Conservation (phyloP, 2,888 invertebrate species). For the Dendrolimus pini region DNA sequence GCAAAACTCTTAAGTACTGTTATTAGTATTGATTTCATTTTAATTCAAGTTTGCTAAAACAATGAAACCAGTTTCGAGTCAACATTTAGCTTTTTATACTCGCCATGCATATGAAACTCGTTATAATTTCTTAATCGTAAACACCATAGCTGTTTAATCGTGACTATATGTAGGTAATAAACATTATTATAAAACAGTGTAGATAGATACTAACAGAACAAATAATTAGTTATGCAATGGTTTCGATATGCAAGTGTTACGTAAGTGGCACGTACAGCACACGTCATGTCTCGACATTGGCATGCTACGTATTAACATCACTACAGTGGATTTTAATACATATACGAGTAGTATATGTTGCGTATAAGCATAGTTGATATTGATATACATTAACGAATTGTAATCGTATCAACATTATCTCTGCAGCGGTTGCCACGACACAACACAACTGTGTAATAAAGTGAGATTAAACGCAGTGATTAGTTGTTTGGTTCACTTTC, state of each 20-base stretch:
- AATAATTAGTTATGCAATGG: slow-evolving; percentile 15
- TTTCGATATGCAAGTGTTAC: slow-evolving; percentile 17
- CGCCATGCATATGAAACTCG: neutral
- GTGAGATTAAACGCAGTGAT: neutral
- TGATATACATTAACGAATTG: neutral
- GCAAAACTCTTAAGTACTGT: too few relatives aligned
- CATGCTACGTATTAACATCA: neutral
- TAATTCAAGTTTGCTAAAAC: too few relatives aligned
- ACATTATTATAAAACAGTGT: neutral
- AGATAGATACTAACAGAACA: neutral
- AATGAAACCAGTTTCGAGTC: too few relatives aligned
- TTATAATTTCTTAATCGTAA: neutral
- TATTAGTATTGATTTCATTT: too few relatives aligned
- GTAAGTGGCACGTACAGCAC: slow-evolving; percentile 20
- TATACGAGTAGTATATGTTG: neutral
- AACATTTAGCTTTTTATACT: too few relatives aligned
- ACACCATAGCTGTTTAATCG: neutral
- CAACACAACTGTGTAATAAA: neutral
- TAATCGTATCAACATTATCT: neutral
- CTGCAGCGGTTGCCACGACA: neutral
- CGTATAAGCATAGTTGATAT: neutral
- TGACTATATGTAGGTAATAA: neutral
- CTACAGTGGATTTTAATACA: neutral
- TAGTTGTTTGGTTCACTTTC: neutral
- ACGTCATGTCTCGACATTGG: slow-evolving; percentile 15